Conservation (phyloP, 2,888 invertebrate genomes). For the Andricus quercusramuli region DNA sequence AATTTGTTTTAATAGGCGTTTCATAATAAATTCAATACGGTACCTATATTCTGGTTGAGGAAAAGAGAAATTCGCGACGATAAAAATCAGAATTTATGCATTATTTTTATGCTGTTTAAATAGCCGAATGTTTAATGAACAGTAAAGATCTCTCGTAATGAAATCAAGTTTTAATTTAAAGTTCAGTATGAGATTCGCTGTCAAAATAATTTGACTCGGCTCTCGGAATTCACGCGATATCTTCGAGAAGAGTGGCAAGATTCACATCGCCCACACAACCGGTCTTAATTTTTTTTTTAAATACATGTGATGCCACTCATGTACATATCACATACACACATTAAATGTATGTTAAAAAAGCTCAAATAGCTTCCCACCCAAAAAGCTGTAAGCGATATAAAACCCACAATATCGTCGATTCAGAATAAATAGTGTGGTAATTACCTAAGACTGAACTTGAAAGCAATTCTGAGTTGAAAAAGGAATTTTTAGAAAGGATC, state of each 20-base stretch:
- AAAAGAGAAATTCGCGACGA: too few relatives aligned
- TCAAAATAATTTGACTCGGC: constrained; percentile 4
- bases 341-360: neutral
- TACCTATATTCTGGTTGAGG: too few relatives aligned
- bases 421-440: neutral
- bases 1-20: too few relatives aligned
- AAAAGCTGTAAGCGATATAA: constrained; percentile 15
- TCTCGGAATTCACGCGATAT: constrained; percentile 4
- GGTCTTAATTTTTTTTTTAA: too few relatives aligned
- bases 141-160: neutral
- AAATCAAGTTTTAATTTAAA: neutral
- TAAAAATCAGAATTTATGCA: neutral
- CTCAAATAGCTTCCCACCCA: neutral
- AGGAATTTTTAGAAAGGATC: neutral
- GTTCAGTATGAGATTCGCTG: neutral
- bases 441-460: constrained; percentile 8
- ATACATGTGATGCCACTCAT: neutral
- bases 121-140: neutral
- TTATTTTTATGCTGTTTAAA: neutral
- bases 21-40: too few relatives aligned
- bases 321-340: neutral
- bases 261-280: constrained; percentile 35
- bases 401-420: constrained; percentile 14
- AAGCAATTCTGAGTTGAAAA: neutral
- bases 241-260: constrained; percentile 26